Evolutionary conservation across 2,797 vertebrate genomes (phyloP).

Genomic region (Enoplosus armatus): DNA sequence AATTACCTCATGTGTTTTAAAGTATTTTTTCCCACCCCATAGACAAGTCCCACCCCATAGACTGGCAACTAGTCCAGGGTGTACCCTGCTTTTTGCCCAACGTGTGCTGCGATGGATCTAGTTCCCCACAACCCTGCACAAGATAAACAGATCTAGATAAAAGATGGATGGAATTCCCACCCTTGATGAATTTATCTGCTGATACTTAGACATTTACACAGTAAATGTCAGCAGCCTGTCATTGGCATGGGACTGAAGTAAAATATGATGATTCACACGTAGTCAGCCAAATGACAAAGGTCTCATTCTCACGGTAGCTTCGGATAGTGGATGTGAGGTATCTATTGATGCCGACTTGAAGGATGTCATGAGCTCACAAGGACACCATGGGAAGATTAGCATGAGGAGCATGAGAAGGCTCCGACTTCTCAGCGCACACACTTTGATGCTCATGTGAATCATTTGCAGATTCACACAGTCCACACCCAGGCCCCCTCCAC

Average conservation of each 20-base stretch:
- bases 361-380: constrained; percentile 49
- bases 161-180: constrained; percentile 11
- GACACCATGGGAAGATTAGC: constrained; percentile 75
- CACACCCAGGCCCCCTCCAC: constrained; percentile 74
- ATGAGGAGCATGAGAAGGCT: constrained; percentile 74
- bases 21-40: not conserved
- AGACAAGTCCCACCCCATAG: not conserved
- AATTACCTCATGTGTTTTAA: not conserved
- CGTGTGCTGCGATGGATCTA: not conserved
- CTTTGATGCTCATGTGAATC: constrained; percentile 78
- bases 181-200: constrained; percentile 31
- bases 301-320: constrained; percentile 67
- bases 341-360: constrained; percentile 40
- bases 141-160: constrained; percentile 8
- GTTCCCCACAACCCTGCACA: not conserved
- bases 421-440: constrained; percentile 46
- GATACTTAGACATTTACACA: constrained; percentile 20
- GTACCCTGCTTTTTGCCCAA: not conserved
- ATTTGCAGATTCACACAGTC: constrained; percentile 78
- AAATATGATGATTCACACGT: constrained; percentile 54
- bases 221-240: constrained; percentile 44
- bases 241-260: constrained; percentile 46
- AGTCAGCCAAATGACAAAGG: constrained; percentile 60
- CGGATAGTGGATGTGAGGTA: constrained; percentile 46
- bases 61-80: constrained; percentile 1